Evolutionary conservation across 2,113 vertebrate species (phyloP).

Genomic region (Pontoporia blainvillei): DNA sequence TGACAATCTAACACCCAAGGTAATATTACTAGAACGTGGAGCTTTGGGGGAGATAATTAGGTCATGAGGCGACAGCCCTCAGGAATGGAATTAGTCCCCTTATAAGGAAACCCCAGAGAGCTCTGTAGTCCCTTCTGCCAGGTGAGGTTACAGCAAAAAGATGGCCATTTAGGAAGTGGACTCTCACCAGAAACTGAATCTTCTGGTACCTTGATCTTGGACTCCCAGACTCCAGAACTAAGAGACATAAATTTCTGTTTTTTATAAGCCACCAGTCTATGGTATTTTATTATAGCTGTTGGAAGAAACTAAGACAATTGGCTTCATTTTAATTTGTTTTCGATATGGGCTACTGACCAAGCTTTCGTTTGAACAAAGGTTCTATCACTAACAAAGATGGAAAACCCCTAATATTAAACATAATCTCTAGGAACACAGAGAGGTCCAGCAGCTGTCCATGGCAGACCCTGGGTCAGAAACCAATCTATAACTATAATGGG

Average conservation of each 20-base stretch:
- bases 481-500: background rate
- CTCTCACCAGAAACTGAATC: background rate
- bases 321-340: constrained; percentile 20
- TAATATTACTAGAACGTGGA: background rate
- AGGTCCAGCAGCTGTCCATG: background rate
- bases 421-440: background rate
- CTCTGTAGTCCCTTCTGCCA: background rate
- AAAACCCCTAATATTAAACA: background rate
- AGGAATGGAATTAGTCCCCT: background rate
- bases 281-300: background rate
- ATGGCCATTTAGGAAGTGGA: background rate
- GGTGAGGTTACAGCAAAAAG: background rate
- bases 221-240: background rate
- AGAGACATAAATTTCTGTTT: background rate
- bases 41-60: background rate
- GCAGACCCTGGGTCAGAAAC: background rate
- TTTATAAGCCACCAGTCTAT: background rate
- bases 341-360: background rate
- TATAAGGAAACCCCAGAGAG: background rate
- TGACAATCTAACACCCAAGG: background rate
- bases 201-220: background rate
- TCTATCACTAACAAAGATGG: background rate
- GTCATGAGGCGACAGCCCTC: background rate
- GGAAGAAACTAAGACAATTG: background rate
- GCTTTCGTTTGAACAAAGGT: background rate